Percentiles rank a stretch among this genome's conserved stretches.
Conservation (phyloP, 35 echinoderm and acorn worm genomes). For the Stichopus chloronotus region DNA sequence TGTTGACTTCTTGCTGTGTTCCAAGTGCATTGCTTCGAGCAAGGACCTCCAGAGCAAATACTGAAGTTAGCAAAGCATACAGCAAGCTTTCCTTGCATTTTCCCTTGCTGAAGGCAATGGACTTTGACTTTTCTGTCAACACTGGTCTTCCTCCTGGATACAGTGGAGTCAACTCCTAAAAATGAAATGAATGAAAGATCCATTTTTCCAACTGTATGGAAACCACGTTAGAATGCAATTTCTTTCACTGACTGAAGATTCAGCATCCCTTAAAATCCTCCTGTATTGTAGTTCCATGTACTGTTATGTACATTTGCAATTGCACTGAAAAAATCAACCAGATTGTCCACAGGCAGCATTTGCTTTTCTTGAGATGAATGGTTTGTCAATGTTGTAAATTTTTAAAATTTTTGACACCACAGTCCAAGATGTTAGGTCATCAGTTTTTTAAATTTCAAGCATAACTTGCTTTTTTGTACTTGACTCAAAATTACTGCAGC, state of each 20-base stretch:
- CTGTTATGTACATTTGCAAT: not conserved
- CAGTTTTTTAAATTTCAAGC: too few relatives aligned
- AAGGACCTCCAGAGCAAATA: not conserved
- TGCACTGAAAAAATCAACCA: not conserved
- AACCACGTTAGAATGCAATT: not conserved
- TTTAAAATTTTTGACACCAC: too few relatives aligned
- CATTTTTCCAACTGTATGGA: too few relatives aligned
- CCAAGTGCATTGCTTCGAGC: constrained; percentile 4
- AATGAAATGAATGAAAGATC: not conserved
- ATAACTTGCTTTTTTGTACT: too few relatives aligned
- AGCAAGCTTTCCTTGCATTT: constrained; percentile 18
- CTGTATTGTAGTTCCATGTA: not conserved
- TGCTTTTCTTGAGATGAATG: too few relatives aligned
- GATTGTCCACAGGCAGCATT: not conserved
- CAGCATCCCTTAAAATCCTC: not conserved
- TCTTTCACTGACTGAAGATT: not conserved
- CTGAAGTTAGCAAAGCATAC: not conserved
- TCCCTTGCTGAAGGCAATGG: not conserved
- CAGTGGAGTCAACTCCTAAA: not conserved
- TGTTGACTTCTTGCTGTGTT: not conserved
- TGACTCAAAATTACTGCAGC: too few relatives aligned
- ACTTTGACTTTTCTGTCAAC: not conserved
- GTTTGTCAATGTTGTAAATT: too few relatives aligned
- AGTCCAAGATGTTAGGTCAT: too few relatives aligned
- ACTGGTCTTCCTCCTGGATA: not conserved